These are phyloP conservation scores for Aurelia sp. DNA, from an alignment of 30 jellyfish, hydroid and myxozoan species.

Conservation along the genomic window DNA sequence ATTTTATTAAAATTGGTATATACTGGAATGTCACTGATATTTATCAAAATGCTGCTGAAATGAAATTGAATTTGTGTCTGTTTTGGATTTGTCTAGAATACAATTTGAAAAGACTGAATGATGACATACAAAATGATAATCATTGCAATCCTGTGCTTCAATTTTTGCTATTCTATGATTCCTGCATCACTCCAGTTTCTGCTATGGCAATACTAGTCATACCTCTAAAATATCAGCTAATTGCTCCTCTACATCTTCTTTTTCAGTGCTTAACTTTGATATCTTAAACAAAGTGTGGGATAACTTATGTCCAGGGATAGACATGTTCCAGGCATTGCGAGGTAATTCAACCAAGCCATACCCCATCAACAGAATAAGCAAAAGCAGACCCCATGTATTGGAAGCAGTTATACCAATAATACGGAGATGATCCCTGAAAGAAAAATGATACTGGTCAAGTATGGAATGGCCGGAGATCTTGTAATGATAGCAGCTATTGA, in stretches of 20 bases:
- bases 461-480: no score
- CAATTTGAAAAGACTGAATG: no score
- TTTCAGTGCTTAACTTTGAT: constrained; percentile 95
- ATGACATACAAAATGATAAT: no score
- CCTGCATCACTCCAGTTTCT: no score
- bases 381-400: constrained; percentile 97
- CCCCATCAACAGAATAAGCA: constrained; percentile 94
- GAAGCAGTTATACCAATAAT: constrained; percentile 99
- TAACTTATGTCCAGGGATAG: constrained; percentile 84
- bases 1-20: no score
- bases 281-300: constrained; percentile 89
- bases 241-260: constrained; percentile 96
- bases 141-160: no score
- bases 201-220: background rate
- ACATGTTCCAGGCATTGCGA: constrained; percentile 96
- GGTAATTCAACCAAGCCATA: constrained; percentile 98
- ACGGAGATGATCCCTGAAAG: constrained; percentile 78
- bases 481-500: no score
- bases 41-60: no score
- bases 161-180: no score
- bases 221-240: constrained; percentile 82
- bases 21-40: no score
- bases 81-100: no score
- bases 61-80: no score
- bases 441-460: background rate